Evolutionary conservation across 2,797 vertebrate genomes (phyloP), one percentile per base, ranked within the genome.

Genomic region (Pseudotriccus pelzelni): DNA sequence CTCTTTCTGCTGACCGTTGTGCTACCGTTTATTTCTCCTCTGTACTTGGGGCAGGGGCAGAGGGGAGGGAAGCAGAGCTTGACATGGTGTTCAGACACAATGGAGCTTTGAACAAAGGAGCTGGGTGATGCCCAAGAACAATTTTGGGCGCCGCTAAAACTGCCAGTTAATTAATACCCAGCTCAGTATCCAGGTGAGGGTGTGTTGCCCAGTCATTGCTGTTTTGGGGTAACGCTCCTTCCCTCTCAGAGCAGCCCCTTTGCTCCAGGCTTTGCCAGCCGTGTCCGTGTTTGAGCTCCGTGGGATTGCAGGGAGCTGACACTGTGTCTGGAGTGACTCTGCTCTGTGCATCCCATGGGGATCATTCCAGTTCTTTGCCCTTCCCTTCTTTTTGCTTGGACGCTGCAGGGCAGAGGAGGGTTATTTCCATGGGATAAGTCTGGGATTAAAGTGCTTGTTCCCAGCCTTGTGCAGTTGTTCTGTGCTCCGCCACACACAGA

Each of bases 11-110:
- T 86, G 88, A 82, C 82, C 0, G 3, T 92, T 89, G 96, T 95
- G 92, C 92, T 96, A 84, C 88, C 70, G 8, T 94, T 95, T 81
- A 90, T 95, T 92, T 94, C 89, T 93, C 67, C 91, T 87, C 81
- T 93, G 78, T 74, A n/a, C 82, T 68, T 7, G 94, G 93, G 93
- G 23, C 6, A 44, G 67, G 76, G 75, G 55, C 58, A 66, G 79
- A 83, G 68, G 94, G 76, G 86, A 81, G 74, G 79, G 73, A 44
- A 74, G 44, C 11, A n/a, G 76, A 72, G 63, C 23, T 84, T 76
- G 60, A 43, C 14, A 1, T 43, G 0, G 2, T 17, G 28, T 47
- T 70, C 46, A 52, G 85, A 44, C 68, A 34, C 9, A 13, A 13
- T 2, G 62, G 63, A 82, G 78, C 77, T 68, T 76, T 46, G 24